Evolutionary conservation across 2,888 invertebrate species (phyloP).

Genomic region (Harmothoe impar): DNA sequence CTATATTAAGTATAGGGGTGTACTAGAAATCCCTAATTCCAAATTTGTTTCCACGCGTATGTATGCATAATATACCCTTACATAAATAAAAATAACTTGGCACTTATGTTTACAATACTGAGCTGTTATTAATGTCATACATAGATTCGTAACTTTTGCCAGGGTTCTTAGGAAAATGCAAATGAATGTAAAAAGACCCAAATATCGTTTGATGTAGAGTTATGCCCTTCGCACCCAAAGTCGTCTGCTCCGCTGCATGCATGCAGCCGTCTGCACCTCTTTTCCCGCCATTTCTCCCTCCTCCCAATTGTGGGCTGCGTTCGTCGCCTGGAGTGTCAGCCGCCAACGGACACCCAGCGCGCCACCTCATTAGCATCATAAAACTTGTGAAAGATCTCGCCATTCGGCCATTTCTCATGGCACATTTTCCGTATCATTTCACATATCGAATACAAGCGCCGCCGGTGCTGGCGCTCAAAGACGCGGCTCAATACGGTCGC

Average conservation of each 20-base stretch:
- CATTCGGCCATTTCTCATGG: constrained; percentile 62
- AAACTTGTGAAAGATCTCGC: constrained; percentile 62
- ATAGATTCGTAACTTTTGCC: too few species aligned
- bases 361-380: constrained; percentile 59
- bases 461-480: constrained; percentile 25
- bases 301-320: background rate
- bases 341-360: constrained; percentile 39
- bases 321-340: constrained; percentile 29
- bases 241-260: constrained; percentile 32
- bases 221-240: constrained; percentile 37
- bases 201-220: constrained; percentile 10
- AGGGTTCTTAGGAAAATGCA: background rate
- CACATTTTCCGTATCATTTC: constrained; percentile 61
- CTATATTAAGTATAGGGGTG: too few species aligned
- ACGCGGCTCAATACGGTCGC: constrained; percentile 43
- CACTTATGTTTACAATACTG: too few species aligned
- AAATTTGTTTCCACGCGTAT: too few species aligned
- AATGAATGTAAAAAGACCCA: background rate
- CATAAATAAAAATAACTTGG: too few species aligned
- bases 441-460: constrained; percentile 59
- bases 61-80: too few species aligned
- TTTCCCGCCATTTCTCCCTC: constrained; percentile 37
- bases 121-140: too few species aligned
- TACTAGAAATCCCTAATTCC: too few species aligned
- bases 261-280: background rate